Base-by-base conservation (phyloP, 2,113 vertebrate genomes). In the Malurus elegans region DNA sequence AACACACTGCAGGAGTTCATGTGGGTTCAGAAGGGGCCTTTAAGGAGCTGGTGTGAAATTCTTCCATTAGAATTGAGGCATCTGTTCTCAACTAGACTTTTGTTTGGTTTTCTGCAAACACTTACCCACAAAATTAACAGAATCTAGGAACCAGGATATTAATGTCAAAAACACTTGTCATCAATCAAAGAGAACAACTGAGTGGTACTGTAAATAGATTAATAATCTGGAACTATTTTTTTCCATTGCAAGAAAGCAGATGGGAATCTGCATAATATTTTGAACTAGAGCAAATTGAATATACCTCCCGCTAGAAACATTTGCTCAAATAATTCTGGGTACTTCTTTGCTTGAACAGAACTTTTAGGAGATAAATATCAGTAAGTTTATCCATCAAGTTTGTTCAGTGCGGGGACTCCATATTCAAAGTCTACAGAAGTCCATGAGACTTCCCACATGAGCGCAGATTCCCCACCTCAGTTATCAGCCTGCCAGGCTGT, bases 201-300 rank as follows among this genome's bases (percentile, higher is more conserved):
- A 87, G 31, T 31, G 28, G 57, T 2, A 24, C 70, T 74, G 34
- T 79, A 61, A 84, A 45, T 42, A 74, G 73, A 91, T 93, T 74
- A 75, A 91, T 92, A 81, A 81, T 29, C 31, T 84, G 66, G 65
- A 87, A 84, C 36, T 25, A 32, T 36, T 64, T 73, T 86, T 79
- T 90, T 82, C 79, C 62, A 31, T 61, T 64, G 28, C 76, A 92
- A 72, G 36, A 89, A 84, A 89, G 69, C 91, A 92, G 86, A 87
- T 84, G 81, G 62, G 53, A 92, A 87, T 93, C 57, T 85, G 53
- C n/a, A 34, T 60, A 60, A 38, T 79, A 83, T 75, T 93, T 94
- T 67, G 47, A 80, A 62, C 17, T 31, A 15, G 18, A 71, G 34
- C 60, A 95, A 95, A 93, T 15, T 81, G 17, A 74, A 87, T 93